Base-by-base conservation (phyloP, 2,888 invertebrate genomes). In the Perdita meconis region DNA sequence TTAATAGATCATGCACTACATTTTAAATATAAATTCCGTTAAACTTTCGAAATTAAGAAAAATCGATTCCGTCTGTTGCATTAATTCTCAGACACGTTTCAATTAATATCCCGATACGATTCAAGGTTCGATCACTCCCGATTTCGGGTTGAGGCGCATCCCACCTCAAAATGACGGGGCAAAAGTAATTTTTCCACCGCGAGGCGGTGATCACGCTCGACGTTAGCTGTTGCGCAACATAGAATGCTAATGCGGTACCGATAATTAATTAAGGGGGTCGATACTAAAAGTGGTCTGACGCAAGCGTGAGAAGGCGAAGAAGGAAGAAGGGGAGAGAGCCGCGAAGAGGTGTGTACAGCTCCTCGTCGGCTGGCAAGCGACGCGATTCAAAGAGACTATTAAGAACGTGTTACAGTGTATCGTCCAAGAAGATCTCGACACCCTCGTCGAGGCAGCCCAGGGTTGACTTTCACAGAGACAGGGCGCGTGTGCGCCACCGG, bases 261-360 rank as follows among this genome's bases (percentile, higher is more conserved):
- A 86, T 88, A 88, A 88, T 87, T 88, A 88, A 88, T 88, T 85
- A 84, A 87, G 84, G 47, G 47, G 87, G 87, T 87, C 88, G 87
- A 87, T 87, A 82, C 74, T 78, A 73, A 81, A 84, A 84, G 78
- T 86, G 76, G 81, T 82, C 79, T 86, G 87, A 86, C 82, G 87
- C 77, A 82, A 79, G 82, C 81, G 80, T 79, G 81, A 80, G 83
- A 77, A 82, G 78, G 63, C 68, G 71, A 83, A 82, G 78, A 61
- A 74, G 65, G 75, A 71, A 76, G 84, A 74, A 66, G 78, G 77
- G 81, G 82, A 60, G 82, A 78, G 80, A 76, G 78, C 81, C 83
- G 85, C 81, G 75, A 81, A 86, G 85, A 82, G 83, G 75, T 74
- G 86, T 81, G 79, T 73, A 79, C 77, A 74, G 70, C 86, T 85